Evolutionary conservation across 2,797 vertebrate species (phyloP).

Genomic region (Xerus rutilus): DNA sequence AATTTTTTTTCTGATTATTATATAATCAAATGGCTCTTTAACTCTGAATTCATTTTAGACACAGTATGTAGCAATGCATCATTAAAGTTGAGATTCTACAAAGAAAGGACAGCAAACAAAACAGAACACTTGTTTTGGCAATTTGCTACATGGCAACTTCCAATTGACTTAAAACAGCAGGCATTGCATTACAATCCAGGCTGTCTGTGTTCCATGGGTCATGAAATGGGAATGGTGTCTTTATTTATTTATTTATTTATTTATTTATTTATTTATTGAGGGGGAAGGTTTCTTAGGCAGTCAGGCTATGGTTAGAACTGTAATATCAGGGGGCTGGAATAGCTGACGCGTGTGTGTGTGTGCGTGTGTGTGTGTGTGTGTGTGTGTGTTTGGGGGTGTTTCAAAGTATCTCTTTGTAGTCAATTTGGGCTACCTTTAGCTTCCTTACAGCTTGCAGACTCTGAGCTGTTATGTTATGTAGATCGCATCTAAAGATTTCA

Average conservation of each 20-base stretch:
- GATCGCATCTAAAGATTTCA: neutral
- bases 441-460: neutral
- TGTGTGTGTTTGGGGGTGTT: neutral
- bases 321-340: neutral
- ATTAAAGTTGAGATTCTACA: neutral
- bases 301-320: neutral
- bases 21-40: neutral
- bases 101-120: neutral
- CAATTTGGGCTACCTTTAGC: neutral
- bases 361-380: neutral
- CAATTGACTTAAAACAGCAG: neutral
- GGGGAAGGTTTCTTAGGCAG: neutral
- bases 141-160: neutral
- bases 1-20: neutral
- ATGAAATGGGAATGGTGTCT: neutral
- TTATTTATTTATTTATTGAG: too few relatives aligned
- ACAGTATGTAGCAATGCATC: neutral
- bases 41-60: neutral
- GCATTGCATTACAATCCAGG: neutral
- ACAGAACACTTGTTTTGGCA: neutral
- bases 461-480: neutral
- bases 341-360: neutral
- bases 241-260: neutral
- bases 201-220: neutral
- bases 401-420: neutral